Conservation (phyloP, 2,113 vertebrate genomes). For the Cygnus atratus region DNA sequence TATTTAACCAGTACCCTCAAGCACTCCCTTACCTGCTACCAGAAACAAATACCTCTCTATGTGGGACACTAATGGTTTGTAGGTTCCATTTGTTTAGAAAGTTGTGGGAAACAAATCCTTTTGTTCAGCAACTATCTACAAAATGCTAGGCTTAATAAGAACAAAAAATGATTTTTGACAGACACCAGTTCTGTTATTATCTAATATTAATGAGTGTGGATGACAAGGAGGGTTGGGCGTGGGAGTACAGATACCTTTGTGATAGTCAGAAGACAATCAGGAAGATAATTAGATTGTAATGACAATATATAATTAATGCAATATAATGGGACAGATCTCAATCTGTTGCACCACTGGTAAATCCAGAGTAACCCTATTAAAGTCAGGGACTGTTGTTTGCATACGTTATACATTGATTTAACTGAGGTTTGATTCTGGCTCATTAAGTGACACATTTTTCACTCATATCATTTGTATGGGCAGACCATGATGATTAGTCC, state of each 20-base stretch:
- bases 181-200: background rate
- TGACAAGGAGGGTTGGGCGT: background rate
- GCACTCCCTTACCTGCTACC: background rate
- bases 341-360: background rate
- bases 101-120: background rate
- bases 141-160: background rate
- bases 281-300: background rate
- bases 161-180: background rate
- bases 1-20: background rate
- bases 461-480: background rate
- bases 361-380: constrained; percentile 19
- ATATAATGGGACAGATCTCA: background rate
- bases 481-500: constrained; percentile 34
- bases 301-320: background rate
- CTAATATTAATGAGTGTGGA: background rate
- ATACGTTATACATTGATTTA: constrained; percentile 13
- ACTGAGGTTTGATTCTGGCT: constrained; percentile 22
- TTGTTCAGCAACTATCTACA: background rate
- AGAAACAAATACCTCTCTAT: background rate
- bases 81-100: background rate
- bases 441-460: constrained; percentile 31
- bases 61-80: background rate
- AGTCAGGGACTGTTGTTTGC: background rate
- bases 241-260: background rate
- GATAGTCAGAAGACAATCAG: background rate